Base-by-base conservation (phyloP, 2,888 invertebrate species). In the Orchesella flavescens region DNA sequence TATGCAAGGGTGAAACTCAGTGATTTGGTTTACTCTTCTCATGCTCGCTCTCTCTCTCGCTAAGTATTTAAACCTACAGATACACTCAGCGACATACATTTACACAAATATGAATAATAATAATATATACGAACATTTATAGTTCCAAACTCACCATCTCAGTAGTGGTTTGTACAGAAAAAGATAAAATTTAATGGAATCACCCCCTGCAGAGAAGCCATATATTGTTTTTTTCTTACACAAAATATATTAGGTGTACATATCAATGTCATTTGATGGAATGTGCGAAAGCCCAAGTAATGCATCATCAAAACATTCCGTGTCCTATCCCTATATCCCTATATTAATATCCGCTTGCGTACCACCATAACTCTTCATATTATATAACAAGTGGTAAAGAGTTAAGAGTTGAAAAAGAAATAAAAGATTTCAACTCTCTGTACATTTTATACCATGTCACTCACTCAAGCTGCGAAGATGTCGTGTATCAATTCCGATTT, bases 231-330 rank as follows among this genome's bases (percentile, higher is more conserved):
- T 34, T 34, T 79, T 68, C 46, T 66, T 80, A 80, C 68, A 80
- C 80, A 80, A 80, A 80, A 80, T 81, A 75, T 69, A 73, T 55
- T 61, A 68, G 24, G 78, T 79, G 71, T 72, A 65, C 34, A 34
- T 34, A 34, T 34, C 17, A 65, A 74, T 80, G 83, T 83, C 83
- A 83, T 83, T 77, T 83, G 83, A 71, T 83, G 83, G 83, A 83
- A 83, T 83, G 83, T 83, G 83, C 76, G 83, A 83, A 83, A 83
- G 83, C 83, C 83, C 83, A 83, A 77, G 43, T 75, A 17, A 66
- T 49, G 43, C 68, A 68, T 68, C 68, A 68, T 68, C 68, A 49
- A 68, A 68, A 19, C 68, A 15, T 49, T 68, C 23, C 9, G 19
- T 23, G 19, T 59, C n/a, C 17, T 59, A 17, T 21, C 21, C 24